Evolutionary conservation across 1,140 invertebrate species (phyloP).

Genomic region (Glomeris maerens): DNA sequence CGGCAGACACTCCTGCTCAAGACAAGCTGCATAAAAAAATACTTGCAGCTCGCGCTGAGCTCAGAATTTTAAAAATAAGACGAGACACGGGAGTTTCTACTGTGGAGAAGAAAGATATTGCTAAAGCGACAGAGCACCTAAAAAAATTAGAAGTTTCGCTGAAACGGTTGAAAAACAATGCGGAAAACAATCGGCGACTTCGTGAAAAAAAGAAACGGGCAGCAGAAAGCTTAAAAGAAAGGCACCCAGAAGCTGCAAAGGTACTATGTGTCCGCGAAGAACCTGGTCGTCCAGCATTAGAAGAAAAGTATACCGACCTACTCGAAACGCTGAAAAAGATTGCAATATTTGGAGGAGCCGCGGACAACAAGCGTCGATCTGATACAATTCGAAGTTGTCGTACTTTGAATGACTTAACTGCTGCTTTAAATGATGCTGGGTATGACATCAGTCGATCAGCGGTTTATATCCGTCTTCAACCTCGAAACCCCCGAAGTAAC

Average conservation of each 20-base stretch:
- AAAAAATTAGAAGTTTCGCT: background rate
- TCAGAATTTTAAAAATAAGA: background rate
- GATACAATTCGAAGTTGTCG: too few species aligned
- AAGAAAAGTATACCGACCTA: slow-evolving; percentile 18
- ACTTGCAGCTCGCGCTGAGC: background rate
- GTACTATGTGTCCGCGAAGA: background rate
- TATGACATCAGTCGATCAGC: slow-evolving; percentile 12
- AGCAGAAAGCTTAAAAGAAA: background rate
- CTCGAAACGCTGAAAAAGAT: slow-evolving; percentile 19
- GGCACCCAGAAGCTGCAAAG: background rate
- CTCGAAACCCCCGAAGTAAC: slow-evolving; percentile 15
- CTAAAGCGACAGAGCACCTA: background rate
- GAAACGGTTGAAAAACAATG: background rate
- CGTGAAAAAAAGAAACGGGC: background rate
- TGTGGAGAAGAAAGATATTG: background rate
- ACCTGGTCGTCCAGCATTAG: slow-evolving; percentile 19
- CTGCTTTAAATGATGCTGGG: slow-evolving; percentile 10
- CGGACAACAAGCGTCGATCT: too few species aligned
- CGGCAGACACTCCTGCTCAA: too few species aligned
- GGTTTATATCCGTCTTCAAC: slow-evolving; percentile 20
- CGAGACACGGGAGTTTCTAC: background rate
- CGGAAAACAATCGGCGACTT: background rate
- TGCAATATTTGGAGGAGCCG: slow-evolving; percentile 12
- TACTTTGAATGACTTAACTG: slow-evolving; percentile 17
- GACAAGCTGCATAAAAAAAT: too few species aligned